Base-by-base conservation (phyloP, 64 coral and sea anemone genomes). In the Actinia equina region DNA sequence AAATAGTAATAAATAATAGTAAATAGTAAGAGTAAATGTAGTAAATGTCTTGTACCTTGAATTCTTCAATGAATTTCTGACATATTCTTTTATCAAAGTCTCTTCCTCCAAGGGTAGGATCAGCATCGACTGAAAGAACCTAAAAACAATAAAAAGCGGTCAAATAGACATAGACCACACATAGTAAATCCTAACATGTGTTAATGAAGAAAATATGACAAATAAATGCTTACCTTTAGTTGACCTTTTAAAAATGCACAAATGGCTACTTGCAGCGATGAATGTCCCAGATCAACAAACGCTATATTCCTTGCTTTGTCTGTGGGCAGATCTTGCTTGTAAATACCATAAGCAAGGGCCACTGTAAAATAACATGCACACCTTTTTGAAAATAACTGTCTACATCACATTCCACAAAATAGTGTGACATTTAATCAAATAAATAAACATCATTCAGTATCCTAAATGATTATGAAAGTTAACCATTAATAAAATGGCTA, bases 241-340 rank as follows among this genome's bases (percentile, higher is more conserved):
- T 95, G 90, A 37, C 97, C 97, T 89, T 99, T 99, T 16, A 95
- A 83, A 90, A 95, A 99, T 60, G 97, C 93, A 93, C 90, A 92
- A 23, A 92, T 84, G 15, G 93, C 92, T 0, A 94, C 93, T 86
- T 99, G 97, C 62, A 99, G 49, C 18, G 97, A 95, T 0, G 97
- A 95, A 57, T 99, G 97, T 25, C 97, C 97, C 59, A 99, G 56
- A 59, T 99, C 97, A 88, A 99, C 88, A 99, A 99, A 99, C 44
- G 89, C 97, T 37, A 99, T 93, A 91, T 99, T 93, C 44, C 97
- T 92, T 79, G 97, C 85, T 79, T 95, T 99, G 14, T 94, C 97
- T 90, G 91, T 93, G 4, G 97, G 97, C 52, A 99, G 93, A 86
- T 99, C 97, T 89, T 99, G 97, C 90, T 99, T 99, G 84, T 99